A percentile compares a stretch with the other conserved stretches of the same genome.
Evolutionary conservation across 2,888 invertebrate genomes (phyloP).

Genomic region (Chrysolina haemoptera): DNA sequence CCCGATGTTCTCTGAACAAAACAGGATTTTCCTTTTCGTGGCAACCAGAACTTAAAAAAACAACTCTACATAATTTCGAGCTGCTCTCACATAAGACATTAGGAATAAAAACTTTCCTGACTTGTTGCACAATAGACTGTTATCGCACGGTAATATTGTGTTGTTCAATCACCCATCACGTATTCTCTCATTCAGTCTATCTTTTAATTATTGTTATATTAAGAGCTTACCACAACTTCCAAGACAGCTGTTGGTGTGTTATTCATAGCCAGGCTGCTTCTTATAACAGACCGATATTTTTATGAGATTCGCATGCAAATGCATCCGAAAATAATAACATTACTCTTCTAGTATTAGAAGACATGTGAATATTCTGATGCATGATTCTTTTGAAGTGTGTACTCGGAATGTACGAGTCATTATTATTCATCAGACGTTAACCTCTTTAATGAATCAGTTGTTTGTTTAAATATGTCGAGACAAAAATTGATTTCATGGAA

Average conservation of each 20-base stretch:
- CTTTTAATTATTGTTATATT: slow-evolving; percentile 17
- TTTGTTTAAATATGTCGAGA: slow-evolving; percentile 27
- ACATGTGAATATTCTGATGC: slow-evolving; percentile 10
- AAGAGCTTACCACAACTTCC: neutral
- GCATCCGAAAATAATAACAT: slow-evolving; percentile 3
- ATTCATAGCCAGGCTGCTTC: slow-evolving; percentile 1
- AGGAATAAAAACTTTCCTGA: no score
- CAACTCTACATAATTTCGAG: no score
- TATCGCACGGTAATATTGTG: no score
- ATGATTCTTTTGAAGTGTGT: slow-evolving; percentile 26
- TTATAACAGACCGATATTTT: slow-evolving; percentile 6
- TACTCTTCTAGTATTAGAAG: slow-evolving; percentile 2
- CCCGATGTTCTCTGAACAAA: no score
- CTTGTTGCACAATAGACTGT: no score
- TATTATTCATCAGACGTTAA: slow-evolving; percentile 24
- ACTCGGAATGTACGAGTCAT: slow-evolving; percentile 27
- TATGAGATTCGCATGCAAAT: slow-evolving; percentile 16
- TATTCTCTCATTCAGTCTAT: neutral
- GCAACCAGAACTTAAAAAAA: no score
- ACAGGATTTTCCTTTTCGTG: no score
- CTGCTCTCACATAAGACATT: no score
- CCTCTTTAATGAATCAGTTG: slow-evolving; percentile 29
- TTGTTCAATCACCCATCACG: no score
- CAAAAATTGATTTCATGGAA: slow-evolving; percentile 21
- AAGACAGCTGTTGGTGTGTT: slow-evolving; percentile 10